Base-by-base conservation (phyloP, 2,888 invertebrate genomes). In the Eilema depressum region DNA sequence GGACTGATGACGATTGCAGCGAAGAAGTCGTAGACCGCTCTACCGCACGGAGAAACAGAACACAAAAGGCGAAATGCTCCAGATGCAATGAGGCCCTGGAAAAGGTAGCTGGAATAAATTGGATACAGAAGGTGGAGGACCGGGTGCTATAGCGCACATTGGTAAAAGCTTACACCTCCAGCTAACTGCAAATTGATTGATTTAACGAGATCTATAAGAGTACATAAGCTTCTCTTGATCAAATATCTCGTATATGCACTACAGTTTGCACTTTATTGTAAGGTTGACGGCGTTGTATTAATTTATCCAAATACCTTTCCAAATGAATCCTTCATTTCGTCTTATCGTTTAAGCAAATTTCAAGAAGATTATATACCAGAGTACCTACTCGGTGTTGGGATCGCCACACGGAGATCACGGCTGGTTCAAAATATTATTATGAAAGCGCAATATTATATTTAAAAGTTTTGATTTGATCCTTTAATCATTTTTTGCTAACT, bases 1-100 rank as follows among this genome's bases (percentile, higher is more conserved):
- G n/a, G 53, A n/a, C 53, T 53, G 53, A 53, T 53, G 53, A 53
- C 53, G n/a, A 53, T 53, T 53, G 53, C 53, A 53, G 53, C 53
- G 20, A n/a, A n/a, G 53, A 53, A 53, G 53, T 53, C 53, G 20
- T 53, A 53, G 53, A 53, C 20, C 7, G 10, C 2, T 1, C 41
- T 41, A 17, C 41, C 41, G 20, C 20, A 53, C 53, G n/a, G 53
- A 53, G n/a, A 10, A 53, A 53, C 20, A 5, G 47, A 53, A 53
- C n/a, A 53, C 8, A 53, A n/a, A 53, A 7, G 53, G 53, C n/a
- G 53, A n/a, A n/a, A 53, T 53, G 53, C n/a, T 53, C 53, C 53
- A 53, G n/a, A 53, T 53, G 53, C 53, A n/a, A 53, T 53, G 53
- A 53, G 20, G 53, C 53, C 53, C n/a, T 53, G 20, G 10, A 53